Conservation (phyloP, 2,888 invertebrate species). For the Oscheius sp. region DNA sequence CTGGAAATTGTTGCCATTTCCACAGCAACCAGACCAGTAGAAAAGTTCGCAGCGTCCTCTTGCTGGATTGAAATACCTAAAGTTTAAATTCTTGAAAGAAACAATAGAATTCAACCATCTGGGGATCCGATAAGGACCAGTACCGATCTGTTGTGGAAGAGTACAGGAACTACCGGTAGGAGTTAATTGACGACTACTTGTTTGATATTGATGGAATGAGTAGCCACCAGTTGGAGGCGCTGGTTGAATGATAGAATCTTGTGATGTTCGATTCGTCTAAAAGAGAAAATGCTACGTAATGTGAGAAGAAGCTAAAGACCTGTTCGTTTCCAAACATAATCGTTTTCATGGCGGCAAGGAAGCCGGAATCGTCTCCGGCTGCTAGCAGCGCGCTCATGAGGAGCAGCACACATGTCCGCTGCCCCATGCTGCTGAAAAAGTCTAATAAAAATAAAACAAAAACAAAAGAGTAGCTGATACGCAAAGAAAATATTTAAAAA, state of each 20-base stretch:
- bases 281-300: conserved; percentile 3
- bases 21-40: conserved; percentile 71
- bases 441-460: background rate
- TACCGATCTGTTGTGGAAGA: conserved; percentile 69
- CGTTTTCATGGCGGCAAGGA: conserved; percentile 35
- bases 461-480: background rate
- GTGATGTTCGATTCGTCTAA: conserved; percentile 9
- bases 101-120: conserved; percentile 57
- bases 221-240: conserved; percentile 31
- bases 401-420: conserved; percentile 23
- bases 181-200: conserved; percentile 15
- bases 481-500: no score
- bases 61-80: conserved; percentile 66
- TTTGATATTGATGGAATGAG: conserved; percentile 30
- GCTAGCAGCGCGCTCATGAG: conserved; percentile 24
- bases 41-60: conserved; percentile 69
- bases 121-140: conserved; percentile 70
- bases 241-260: conserved; percentile 25
- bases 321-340: conserved; percentile 32
- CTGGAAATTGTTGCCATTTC: conserved; percentile 69
- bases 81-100: background rate
- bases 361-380: conserved; percentile 33
- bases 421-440: background rate
- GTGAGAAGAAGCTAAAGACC: conserved; percentile 14
- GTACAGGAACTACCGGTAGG: conserved; percentile 56